Percentiles rank a stretch among this genome's conserved stretches.
Evolutionary conservation across 1,140 invertebrate species (phyloP).

Genomic region (Bathynomus jamesi): DNA sequence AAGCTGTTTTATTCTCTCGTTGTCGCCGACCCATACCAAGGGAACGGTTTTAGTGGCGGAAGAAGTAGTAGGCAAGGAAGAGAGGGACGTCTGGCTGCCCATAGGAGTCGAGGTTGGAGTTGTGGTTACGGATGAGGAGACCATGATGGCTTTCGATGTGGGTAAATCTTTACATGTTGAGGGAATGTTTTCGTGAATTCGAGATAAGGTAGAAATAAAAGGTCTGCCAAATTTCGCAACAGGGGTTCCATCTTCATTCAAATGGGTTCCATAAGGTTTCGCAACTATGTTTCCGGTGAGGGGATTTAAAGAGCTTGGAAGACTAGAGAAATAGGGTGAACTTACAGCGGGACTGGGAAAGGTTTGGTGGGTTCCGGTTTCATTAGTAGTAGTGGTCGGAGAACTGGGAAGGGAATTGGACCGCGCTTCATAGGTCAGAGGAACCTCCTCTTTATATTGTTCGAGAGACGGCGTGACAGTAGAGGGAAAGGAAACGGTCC

Average conservation of each 20-base stretch:
- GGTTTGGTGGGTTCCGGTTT: neutral
- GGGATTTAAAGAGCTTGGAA: slow-evolving; percentile 37
- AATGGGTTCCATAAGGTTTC: slow-evolving; percentile 31
- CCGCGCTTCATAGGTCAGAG: neutral
- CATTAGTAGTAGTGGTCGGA: neutral
- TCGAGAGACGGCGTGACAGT: neutral
- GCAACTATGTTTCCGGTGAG: slow-evolving; percentile 38
- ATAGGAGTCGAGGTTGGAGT: slow-evolving; percentile 20
- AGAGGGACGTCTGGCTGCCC: slow-evolving; percentile 29
- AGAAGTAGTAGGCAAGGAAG: neutral
- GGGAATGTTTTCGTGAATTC: slow-evolving; percentile 55
- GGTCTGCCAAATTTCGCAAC: slow-evolving; percentile 37
- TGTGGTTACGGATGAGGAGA: slow-evolving; percentile 37
- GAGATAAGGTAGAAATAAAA: slow-evolving; percentile 53
- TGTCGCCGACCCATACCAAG: slow-evolving; percentile 36
- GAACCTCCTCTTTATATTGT: neutral
- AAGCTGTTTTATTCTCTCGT: slow-evolving; percentile 37
- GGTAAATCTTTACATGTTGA: slow-evolving; percentile 39
- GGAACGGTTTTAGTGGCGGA: slow-evolving; percentile 17
- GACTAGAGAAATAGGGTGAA: slow-evolving; percentile 27
- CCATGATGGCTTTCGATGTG: slow-evolving; percentile 38
- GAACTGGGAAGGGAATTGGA: neutral
- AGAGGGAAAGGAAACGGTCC: neutral
- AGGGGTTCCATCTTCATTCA: slow-evolving; percentile 9
- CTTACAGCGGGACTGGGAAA: slow-evolving; percentile 18